phyloP scores from a whole-genome alignment of 2,888 invertebrate genomes.

The Agrotis exclamationis region DNA sequence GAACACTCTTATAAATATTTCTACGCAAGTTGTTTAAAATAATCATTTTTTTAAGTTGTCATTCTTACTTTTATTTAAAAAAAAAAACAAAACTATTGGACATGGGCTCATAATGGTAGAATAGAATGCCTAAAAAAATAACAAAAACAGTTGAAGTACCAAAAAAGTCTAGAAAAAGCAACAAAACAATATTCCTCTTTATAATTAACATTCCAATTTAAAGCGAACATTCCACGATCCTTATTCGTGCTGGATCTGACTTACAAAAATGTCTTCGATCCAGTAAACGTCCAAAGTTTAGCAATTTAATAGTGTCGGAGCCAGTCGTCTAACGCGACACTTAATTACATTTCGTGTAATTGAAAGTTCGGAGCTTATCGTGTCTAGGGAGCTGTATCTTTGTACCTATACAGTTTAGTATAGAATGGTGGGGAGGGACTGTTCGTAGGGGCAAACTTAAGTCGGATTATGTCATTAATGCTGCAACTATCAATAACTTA shows the following conservation, averaged over 20 bases:
- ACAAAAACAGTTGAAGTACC: background rate
- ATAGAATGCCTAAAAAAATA: background rate
- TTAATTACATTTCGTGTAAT: constrained; percentile 86
- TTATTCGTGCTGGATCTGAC: constrained; percentile 63
- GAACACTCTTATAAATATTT: constrained; percentile 31
- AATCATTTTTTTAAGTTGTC: background rate
- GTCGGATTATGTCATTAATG: constrained; percentile 54
- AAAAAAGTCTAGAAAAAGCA: constrained; percentile 38
- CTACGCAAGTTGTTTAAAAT: constrained; percentile 22
- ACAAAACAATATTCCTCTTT: constrained; percentile 56
- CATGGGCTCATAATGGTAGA: background rate
- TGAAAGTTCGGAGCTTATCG: constrained; percentile 83
- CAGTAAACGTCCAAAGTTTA: constrained; percentile 81
- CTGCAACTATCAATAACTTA: constrained; percentile 58
- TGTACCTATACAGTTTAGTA: constrained; percentile 45
- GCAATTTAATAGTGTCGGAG: constrained; percentile 85
- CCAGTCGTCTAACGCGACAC: constrained; percentile 78
- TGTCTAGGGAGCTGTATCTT: constrained; percentile 70
- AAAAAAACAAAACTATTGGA: background rate
- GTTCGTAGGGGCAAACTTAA: constrained; percentile 39
- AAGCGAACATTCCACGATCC: constrained; percentile 64
- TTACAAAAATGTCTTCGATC: constrained; percentile 82
- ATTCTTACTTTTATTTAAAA: too few species aligned
- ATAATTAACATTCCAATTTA: constrained; percentile 71
- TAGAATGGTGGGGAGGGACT: constrained; percentile 28